phyloP scores from a whole-genome alignment of 92 coral and sea anemone species.

The Phenganax subtilis region DNA sequence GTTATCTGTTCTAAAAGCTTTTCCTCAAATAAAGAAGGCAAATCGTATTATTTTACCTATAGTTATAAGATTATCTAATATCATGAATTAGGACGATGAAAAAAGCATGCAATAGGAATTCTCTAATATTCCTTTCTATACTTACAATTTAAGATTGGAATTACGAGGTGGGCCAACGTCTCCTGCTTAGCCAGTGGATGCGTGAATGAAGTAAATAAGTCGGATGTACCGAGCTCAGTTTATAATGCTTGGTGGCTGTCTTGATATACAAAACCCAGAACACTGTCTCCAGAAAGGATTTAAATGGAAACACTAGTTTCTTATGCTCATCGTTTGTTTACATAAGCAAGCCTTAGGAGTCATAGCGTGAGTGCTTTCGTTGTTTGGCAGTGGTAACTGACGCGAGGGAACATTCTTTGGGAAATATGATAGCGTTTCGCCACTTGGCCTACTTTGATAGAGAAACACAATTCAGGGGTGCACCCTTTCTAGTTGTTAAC shows the following conservation, averaged over 20 bases:
- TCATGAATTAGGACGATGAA: too few species aligned
- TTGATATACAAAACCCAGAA: conserved; percentile 16
- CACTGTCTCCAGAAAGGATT: background rate
- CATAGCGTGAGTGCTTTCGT: conserved; percentile 11
- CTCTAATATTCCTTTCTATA: too few species aligned
- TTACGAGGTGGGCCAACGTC: background rate
- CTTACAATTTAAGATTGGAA: too few species aligned
- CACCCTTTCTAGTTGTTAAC: too few species aligned
- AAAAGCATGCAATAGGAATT: too few species aligned
- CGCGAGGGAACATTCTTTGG: background rate
- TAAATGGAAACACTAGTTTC: background rate
- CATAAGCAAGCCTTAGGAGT: conserved; percentile 1
- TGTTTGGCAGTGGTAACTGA: background rate
- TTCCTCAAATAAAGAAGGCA: too few species aligned
- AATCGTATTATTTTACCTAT: too few species aligned
- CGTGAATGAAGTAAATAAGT: conserved; percentile 6
- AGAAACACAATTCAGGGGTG: too few species aligned
- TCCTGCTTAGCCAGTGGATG: background rate
- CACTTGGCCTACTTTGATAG: too few species aligned
- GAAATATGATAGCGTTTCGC: background rate
- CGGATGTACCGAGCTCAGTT: conserved; percentile 1
- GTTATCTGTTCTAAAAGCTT: too few species aligned
- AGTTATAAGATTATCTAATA: too few species aligned
- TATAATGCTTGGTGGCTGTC: background rate
- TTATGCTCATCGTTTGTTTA: conserved; percentile 33